Evolutionary conservation across 2,888 invertebrate genomes (phyloP), one percentile per base, ranked within the genome.

Genomic region (Pherbina coryleti): DNA sequence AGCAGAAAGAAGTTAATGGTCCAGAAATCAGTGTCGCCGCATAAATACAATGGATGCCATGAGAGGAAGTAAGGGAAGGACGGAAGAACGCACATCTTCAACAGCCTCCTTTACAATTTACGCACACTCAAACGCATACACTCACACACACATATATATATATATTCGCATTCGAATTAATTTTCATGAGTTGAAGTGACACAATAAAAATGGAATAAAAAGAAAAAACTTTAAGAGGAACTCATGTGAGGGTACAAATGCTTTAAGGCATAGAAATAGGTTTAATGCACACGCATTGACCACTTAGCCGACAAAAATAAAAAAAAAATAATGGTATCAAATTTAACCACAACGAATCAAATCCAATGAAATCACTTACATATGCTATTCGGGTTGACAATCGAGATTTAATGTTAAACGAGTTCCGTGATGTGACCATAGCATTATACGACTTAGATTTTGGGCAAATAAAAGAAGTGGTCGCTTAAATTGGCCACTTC

Each of bases 321-420:
- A 67, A 37, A 31, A 72, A 74, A 62, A 53, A 55, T 51, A 53
- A 71, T 64, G 49, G 62, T 75, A 76, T 44, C 75, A 70, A 44
- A 67, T 76, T 75, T 55, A 76, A 73, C 77, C 75, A 77, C 78
- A 77, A 69, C 78, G 73, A 80, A 81, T 79, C 81, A 81, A 79
- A 70, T 76, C 34, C 25, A 75, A 79, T 81, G 71, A 60, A 60
- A 60, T 60, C 22, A 60, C 60, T 28, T 28, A 60, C 60, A 60
- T 60, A 22, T 19, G 60, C 19, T 60, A 25, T 19, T 60, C 60
- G 60, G 25, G 60, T 60, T 60, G 60, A 28, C 25, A 60, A 60
- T 60, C 17, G 60, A 60, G 60, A 60, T 60, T 60, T 60, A 25
- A 60, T 28, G 14, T 28, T 14, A 28, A 60, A 22, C 28, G 60